Conservation (phyloP, 2,797 vertebrate species). For the Anomalospiza imberbis region DNA sequence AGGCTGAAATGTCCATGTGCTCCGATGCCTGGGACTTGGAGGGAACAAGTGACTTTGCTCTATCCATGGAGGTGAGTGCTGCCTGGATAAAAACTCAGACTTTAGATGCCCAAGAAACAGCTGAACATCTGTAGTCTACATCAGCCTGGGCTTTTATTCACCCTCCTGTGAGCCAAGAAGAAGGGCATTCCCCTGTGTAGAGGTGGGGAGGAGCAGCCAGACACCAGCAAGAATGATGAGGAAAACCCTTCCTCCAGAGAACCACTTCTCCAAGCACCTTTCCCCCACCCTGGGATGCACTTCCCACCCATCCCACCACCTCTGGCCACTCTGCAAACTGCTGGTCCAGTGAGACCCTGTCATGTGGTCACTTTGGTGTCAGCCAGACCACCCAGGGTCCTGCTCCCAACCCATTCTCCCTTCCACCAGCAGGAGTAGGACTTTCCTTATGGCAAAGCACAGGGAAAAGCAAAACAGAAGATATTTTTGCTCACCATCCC, state of each 20-base stretch:
- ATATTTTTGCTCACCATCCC: background rate
- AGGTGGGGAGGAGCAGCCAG: rapidly evolving
- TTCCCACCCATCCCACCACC: background rate
- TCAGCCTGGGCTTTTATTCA: background rate
- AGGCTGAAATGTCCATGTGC: background rate
- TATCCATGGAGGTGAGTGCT: background rate
- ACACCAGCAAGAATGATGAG: rapidly evolving
- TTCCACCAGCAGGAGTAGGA: background rate
- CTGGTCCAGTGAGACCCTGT: rapidly evolving
- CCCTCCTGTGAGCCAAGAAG: background rate
- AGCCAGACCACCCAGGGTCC: background rate
- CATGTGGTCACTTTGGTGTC: background rate
- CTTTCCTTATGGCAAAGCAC: background rate
- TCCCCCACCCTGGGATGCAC: background rate
- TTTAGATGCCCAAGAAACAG: background rate
- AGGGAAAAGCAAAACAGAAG: background rate
- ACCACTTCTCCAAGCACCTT: background rate
- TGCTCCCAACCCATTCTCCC: background rate
- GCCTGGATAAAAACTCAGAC: background rate
- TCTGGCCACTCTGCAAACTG: background rate
- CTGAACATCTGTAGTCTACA: background rate
- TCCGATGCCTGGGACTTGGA: rapidly evolving
- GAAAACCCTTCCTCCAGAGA: background rate
- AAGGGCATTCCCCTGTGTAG: background rate
- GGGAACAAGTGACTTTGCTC: background rate